Evolutionary conservation across 2,113 vertebrate species (phyloP).

Genomic region (Ariopsis seemanni): DNA sequence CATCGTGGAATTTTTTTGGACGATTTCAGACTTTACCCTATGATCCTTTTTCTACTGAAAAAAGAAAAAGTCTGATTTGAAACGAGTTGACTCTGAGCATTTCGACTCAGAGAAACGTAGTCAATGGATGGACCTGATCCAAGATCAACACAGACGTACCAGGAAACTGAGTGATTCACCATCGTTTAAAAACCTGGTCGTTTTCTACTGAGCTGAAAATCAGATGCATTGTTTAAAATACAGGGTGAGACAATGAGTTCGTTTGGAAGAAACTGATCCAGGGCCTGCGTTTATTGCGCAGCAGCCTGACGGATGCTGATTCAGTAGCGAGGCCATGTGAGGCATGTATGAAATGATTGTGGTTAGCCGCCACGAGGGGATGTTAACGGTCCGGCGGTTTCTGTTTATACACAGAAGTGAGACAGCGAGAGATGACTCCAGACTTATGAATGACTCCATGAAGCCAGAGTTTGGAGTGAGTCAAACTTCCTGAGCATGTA

Average conservation of each 20-base stretch:
- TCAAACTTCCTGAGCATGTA: conserved; percentile 35
- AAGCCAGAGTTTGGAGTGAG: conserved; percentile 28
- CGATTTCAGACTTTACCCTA: background rate
- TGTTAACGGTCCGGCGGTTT: conserved; percentile 27
- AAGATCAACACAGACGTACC: background rate
- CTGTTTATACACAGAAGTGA: conserved; percentile 20
- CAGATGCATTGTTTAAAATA: background rate
- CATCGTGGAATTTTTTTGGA: background rate
- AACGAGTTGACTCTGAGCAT: background rate
- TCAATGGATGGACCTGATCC: background rate
- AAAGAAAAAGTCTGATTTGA: background rate
- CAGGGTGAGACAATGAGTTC: background rate
- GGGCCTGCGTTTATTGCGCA: background rate
- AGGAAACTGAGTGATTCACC: conserved; percentile 6
- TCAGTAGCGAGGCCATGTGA: conserved; percentile 6
- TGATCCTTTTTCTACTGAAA: background rate
- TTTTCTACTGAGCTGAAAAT: background rate
- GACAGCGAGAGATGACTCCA: conserved; percentile 35
- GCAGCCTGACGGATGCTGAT: conserved; percentile 11
- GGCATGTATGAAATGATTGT: conserved; percentile 29
- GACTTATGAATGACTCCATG: conserved; percentile 34
- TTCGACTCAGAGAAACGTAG: background rate
- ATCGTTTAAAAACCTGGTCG: background rate
- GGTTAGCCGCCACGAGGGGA: conserved; percentile 29
- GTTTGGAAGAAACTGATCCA: background rate